phyloP scores from a whole-genome alignment of 2,113 vertebrate genomes.

The Alethe diademata region DNA sequence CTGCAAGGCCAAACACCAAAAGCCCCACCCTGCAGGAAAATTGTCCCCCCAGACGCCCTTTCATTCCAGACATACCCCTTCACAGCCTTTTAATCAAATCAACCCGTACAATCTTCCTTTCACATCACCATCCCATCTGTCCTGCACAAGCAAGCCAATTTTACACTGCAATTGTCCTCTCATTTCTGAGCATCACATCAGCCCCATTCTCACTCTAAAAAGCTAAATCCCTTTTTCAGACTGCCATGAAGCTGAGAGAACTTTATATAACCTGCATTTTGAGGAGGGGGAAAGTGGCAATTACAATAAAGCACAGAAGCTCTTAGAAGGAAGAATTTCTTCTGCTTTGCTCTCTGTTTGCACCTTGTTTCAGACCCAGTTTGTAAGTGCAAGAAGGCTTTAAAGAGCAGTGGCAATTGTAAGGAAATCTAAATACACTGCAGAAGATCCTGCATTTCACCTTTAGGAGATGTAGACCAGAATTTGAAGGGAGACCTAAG shows the following conservation, averaged over 20 bases:
- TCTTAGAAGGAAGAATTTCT: background rate
- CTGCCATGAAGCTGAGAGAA: background rate
- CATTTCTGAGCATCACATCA: slow-evolving; percentile 30
- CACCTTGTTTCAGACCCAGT: background rate
- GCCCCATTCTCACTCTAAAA: background rate
- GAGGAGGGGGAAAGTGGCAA: background rate
- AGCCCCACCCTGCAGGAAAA: background rate
- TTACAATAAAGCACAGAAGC: background rate
- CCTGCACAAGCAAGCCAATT: background rate
- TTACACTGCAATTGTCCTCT: slow-evolving; percentile 41
- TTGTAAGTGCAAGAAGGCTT: background rate
- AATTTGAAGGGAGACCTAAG: background rate
- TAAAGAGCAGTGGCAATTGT: background rate
- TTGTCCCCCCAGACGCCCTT: background rate
- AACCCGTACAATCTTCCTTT: slow-evolving; percentile 40
- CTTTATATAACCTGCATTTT: background rate
- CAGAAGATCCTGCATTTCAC: background rate
- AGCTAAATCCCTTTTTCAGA: slow-evolving; percentile 6
- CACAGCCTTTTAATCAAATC: slow-evolving; percentile 51
- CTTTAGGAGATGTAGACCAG: background rate
- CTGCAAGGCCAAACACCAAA: background rate
- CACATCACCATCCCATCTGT: slow-evolving; percentile 19
- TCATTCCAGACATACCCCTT: slow-evolving; percentile 39
- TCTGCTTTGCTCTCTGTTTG: background rate
- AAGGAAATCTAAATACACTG: background rate